phyloP scores from a whole-genome alignment of 1,140 invertebrate genomes.

The Conus ventricosus region DNA sequence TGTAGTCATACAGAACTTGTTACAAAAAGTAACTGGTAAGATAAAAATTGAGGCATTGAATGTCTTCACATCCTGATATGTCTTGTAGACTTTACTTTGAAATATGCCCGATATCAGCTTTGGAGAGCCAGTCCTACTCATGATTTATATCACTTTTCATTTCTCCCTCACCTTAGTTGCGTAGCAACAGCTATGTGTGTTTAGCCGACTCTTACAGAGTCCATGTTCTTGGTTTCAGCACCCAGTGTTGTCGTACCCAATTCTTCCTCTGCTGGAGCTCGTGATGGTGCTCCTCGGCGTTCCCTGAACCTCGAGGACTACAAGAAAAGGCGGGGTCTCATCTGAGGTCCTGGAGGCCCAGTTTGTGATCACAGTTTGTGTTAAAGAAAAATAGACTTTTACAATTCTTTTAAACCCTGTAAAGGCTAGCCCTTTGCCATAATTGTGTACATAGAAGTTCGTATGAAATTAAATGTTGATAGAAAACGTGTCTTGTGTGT shows the following conservation, averaged over 20 bases:
- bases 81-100: too few relatives aligned
- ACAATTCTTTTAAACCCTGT: background rate
- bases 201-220: too few relatives aligned
- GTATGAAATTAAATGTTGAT: background rate
- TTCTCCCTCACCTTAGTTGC: background rate
- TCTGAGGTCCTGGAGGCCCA: slow-evolving; percentile 70
- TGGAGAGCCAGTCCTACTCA: too few relatives aligned
- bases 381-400: background rate
- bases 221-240: slow-evolving; percentile 76
- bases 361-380: background rate
- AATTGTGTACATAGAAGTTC: background rate
- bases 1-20: too few relatives aligned
- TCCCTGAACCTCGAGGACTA: slow-evolving; percentile 97
- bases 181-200: background rate
- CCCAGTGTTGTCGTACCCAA: slow-evolving; percentile 84
- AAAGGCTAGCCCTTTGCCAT: background rate
- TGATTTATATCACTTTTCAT: background rate
- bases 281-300: slow-evolving; percentile 87
- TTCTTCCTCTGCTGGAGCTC: slow-evolving; percentile 83
- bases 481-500: too few relatives aligned
- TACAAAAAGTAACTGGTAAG: too few relatives aligned
- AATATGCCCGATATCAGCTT: too few relatives aligned
- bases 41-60: too few relatives aligned
- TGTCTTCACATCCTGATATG: too few relatives aligned
- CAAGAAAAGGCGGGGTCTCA: slow-evolving; percentile 95